Base-by-base conservation (phyloP, 2,797 vertebrate genomes). In the Helarctos malayanus region DNA sequence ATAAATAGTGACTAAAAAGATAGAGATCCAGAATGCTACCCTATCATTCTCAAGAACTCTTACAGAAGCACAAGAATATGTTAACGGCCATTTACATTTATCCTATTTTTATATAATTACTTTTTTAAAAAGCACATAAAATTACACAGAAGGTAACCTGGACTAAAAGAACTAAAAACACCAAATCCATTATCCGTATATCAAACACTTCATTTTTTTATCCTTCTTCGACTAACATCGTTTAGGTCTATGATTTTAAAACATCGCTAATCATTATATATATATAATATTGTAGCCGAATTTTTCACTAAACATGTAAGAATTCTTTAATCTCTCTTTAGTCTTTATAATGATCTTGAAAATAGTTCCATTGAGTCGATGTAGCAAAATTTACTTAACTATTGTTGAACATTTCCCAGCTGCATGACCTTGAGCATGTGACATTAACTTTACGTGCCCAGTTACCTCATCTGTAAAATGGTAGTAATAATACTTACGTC, bases 351-450 rank as follows among this genome's bases (percentile, higher is more conserved):
- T 91, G 32, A 18, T 65, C 80, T 61, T 87, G 89, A 59, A 85
- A 94, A 71, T 76, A 84, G 45, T 89, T 89, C 15, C 63, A 86
- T 9, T 79, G 41, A 89, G 49, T 90, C 38, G n/a, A 85, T 68
- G 13, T 87, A 87, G 73, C 15, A 63, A 56, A 41, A 76, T 91
- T 56, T 80, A 18, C 29, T 69, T 84, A 69, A 84, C 29, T 76
- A 15, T 85, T 75, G 29, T 49, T 85, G 88, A 79, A 47, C 8
- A 21, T 41, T 73, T 75, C 63, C 27, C 75, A 80, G 71, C 47
- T 85, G 56, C n/a, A 7, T 91, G 71, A 61, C 38, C 19, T 35
- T 89, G 82, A 41, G 32, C 11, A 29, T 61, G 23, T 73, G 79
- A 35, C 19, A 3, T 88, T 76, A 95, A 61, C n/a, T 59, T 71